phyloP scores from a whole-genome alignment of 2,888 invertebrate species.

The Exocentrus adspersus region DNA sequence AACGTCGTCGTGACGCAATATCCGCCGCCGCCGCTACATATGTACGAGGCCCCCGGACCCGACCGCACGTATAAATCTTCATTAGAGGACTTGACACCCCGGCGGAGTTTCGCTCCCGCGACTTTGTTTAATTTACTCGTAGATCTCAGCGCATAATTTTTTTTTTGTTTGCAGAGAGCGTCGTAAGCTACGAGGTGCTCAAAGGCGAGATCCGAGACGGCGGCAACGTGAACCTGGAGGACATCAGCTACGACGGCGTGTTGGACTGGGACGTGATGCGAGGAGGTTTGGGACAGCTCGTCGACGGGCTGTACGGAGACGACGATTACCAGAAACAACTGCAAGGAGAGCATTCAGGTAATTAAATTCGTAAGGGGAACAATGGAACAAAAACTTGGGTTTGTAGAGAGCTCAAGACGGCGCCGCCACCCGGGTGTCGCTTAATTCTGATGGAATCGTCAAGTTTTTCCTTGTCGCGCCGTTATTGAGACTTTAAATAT shows the following conservation, averaged over 20 bases:
- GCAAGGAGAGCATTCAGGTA: conserved; percentile 70
- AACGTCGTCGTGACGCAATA: conserved; percentile 27
- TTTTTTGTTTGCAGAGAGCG: conserved; percentile 67
- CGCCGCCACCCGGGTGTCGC: conserved; percentile 28
- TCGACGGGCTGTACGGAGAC: conserved; percentile 78
- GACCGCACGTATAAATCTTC: conserved; percentile 32
- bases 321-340: conserved; percentile 72
- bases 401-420: no score
- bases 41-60: conserved; percentile 25
- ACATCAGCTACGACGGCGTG: conserved; percentile 83
- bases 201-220: conserved; percentile 72
- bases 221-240: conserved; percentile 75
- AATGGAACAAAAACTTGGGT: neutral
- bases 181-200: conserved; percentile 75
- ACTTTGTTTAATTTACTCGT: neutral
- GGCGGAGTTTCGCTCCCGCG: neutral
- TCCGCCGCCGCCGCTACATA: conserved; percentile 21
- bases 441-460: conserved; percentile 23
- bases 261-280: conserved; percentile 67
- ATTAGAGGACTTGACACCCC: conserved; percentile 20
- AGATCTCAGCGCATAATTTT: neutral
- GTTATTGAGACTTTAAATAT: conserved; percentile 23
- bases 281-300: conserved; percentile 84
- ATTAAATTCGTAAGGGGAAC: conserved; percentile 28
- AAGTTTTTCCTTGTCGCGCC: conserved; percentile 10